Evolutionary conservation across 2,888 invertebrate genomes (phyloP).

Genomic region (Cataglyphis cursor): DNA sequence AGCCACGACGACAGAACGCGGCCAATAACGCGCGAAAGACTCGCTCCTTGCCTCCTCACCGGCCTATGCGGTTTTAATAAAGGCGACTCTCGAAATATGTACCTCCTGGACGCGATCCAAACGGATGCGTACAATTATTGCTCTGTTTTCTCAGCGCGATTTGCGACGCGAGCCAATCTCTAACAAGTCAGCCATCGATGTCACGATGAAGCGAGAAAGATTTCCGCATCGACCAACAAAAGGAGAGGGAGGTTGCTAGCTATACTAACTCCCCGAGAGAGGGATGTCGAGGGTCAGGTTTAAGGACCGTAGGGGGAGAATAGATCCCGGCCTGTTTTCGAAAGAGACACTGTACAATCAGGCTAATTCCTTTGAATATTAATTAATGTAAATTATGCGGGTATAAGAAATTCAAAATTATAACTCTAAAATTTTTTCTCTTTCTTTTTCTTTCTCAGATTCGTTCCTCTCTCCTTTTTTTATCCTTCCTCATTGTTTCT

Average conservation of each 20-base stretch:
- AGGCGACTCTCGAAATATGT: conserved; percentile 55
- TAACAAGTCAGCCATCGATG: conserved; percentile 37
- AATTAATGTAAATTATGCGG: conserved; percentile 82
- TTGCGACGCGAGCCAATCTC: conserved; percentile 4
- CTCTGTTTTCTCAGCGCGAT: conserved; percentile 31
- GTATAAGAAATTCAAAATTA: conserved; percentile 72
- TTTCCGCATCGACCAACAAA: conserved; percentile 27
- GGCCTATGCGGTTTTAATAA: conserved; percentile 33
- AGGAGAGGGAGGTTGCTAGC: conserved; percentile 25
- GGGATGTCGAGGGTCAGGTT: conserved; percentile 63
- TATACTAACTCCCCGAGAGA: conserved; percentile 42
- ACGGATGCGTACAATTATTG: conserved; percentile 37
- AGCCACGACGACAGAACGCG: not conserved
- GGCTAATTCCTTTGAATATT: conserved; percentile 79
- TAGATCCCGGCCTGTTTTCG: conserved; percentile 73
- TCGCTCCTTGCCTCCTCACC: not conserved
- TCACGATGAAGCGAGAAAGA: conserved; percentile 1
- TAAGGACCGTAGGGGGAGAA: conserved; percentile 69
- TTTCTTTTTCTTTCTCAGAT: not conserved
- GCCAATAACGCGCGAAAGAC: conserved; percentile 7
- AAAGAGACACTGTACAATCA: conserved; percentile 73
- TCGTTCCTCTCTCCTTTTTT: not conserved
- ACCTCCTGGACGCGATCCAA: conserved; percentile 43
- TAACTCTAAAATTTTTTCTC: conserved; percentile 50
- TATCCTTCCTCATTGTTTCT: not conserved